A percentile compares a stretch with the other conserved stretches of the same genome.
Conservation (phyloP, 2,113 vertebrate species). For the Pungitius pungitius region DNA sequence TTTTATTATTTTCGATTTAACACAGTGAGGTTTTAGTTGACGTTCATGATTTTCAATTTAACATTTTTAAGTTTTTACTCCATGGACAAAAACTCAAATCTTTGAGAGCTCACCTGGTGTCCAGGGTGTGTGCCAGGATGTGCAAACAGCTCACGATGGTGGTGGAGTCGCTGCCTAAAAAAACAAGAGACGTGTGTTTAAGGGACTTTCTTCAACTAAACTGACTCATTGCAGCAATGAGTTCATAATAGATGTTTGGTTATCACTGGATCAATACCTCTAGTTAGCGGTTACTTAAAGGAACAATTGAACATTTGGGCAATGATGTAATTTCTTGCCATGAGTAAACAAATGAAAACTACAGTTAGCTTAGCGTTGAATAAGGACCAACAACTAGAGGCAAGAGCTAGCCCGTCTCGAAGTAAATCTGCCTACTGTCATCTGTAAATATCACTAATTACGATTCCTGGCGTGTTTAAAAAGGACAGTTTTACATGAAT, state of each 20-base stretch:
- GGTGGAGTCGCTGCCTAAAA: conserved; percentile 90
- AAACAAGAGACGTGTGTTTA: neutral
- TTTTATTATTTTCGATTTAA: neutral
- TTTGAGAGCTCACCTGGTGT: conserved; percentile 86
- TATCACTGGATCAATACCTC: too few relatives aligned
- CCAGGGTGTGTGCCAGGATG: conserved; percentile 96
- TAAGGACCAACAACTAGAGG: too few relatives aligned
- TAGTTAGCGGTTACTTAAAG: too few relatives aligned
- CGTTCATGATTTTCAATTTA: neutral
- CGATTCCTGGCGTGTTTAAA: neutral
- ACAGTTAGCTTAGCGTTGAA: too few relatives aligned
- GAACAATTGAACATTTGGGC: too few relatives aligned
- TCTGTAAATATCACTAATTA: too few relatives aligned
- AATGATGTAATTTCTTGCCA: too few relatives aligned
- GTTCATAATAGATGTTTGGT: too few relatives aligned
- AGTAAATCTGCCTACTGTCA: too few relatives aligned
- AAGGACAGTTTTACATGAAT: neutral
- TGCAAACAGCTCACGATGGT: conserved; percentile 98
- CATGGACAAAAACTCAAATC: neutral
- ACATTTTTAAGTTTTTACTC: neutral
- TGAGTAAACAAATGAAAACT: too few relatives aligned
- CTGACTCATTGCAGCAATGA: neutral
- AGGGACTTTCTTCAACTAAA: neutral
- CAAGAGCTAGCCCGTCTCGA: too few relatives aligned
- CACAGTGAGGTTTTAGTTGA: conserved; percentile 1